Conservation (phyloP, 1,140 invertebrate genomes). For the Philopotamus ludificatus region DNA sequence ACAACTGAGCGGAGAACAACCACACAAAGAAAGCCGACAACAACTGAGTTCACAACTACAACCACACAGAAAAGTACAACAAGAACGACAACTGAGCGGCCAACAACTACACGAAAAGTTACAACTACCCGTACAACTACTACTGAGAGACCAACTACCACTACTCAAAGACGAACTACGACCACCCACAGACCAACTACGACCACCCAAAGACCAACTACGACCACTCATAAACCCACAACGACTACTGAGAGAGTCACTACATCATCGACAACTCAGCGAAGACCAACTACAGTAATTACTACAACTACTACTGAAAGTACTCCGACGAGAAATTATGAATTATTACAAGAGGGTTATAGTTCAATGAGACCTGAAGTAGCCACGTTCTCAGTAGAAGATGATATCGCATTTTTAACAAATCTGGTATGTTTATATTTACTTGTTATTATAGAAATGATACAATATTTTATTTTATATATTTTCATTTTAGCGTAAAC, state of each 20-base stretch:
- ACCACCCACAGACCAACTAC: constrained; percentile 33
- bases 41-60: constrained; percentile 30
- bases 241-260: constrained; percentile 44
- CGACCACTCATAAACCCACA: constrained; percentile 28
- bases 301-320: constrained; percentile 19
- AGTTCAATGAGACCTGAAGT: constrained; percentile 15
- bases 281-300: constrained; percentile 25
- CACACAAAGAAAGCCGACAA: constrained; percentile 16
- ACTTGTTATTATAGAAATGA: no score
- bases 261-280: constrained; percentile 26
- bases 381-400: constrained; percentile 53
- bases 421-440: constrained; percentile 49
- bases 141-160: neutral
- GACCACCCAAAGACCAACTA: constrained; percentile 36
- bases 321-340: neutral
- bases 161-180: constrained; percentile 38
- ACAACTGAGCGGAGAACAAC: constrained; percentile 28
- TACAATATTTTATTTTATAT: constrained; percentile 7
- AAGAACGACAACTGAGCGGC: constrained; percentile 36
- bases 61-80: constrained; percentile 30
- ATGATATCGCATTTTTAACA: constrained; percentile 55
- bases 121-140: constrained; percentile 16
- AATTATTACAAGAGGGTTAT: constrained; percentile 28
- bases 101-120: constrained; percentile 32
- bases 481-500: constrained; percentile 25